phyloP scores from a whole-genome alignment of 2,797 vertebrate genomes.

The Falco peregrinus region DNA sequence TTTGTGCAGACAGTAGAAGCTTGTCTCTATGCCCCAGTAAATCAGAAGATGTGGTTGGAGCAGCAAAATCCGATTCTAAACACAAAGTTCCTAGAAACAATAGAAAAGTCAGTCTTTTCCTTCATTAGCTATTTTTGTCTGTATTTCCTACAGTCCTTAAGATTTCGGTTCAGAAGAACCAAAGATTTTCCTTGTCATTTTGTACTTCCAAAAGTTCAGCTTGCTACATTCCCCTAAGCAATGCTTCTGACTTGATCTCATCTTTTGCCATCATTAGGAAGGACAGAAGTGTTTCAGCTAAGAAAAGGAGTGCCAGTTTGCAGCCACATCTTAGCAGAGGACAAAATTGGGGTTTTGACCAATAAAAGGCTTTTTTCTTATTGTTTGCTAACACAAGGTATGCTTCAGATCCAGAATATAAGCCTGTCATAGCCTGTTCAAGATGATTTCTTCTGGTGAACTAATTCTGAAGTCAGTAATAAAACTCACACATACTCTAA shows the following conservation, averaged over 20 bases:
- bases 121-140: background rate
- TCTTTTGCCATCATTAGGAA: background rate
- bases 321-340: background rate
- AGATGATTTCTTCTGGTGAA: background rate
- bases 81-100: background rate
- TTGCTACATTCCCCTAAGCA: background rate
- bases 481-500: background rate
- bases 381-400: background rate
- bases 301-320: background rate
- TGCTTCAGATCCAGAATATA: background rate
- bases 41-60: background rate
- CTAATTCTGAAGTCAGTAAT: background rate
- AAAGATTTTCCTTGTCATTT: background rate
- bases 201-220: background rate
- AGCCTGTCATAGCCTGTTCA: background rate
- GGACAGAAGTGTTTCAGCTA: background rate
- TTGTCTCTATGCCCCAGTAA: background rate
- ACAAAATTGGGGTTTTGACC: background rate
- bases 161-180: background rate
- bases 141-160: background rate
- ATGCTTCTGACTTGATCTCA: background rate
- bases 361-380: background rate
- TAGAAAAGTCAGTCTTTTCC: background rate
- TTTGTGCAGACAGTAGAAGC: background rate
- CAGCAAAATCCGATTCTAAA: background rate